Evolutionary conservation across 2,797 vertebrate genomes (phyloP).

Genomic region (Acestrorhynchus altus): DNA sequence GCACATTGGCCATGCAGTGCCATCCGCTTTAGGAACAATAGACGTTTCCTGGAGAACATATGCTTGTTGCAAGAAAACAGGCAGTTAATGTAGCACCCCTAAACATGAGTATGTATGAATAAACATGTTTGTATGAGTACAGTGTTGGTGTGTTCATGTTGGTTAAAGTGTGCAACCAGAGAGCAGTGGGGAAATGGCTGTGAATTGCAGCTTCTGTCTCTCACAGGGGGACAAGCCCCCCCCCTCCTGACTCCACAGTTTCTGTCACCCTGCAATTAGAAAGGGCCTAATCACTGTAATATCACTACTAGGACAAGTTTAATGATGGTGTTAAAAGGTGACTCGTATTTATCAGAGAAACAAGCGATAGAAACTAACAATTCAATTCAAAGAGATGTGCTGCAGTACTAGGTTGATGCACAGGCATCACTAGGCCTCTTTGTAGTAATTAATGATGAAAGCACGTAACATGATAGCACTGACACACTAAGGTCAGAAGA

Average conservation of each 20-base stretch:
- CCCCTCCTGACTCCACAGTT: neutral
- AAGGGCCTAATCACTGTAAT: slow-evolving; percentile 31
- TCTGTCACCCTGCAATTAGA: slow-evolving; percentile 43
- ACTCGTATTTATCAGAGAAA: neutral
- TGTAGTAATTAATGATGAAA: neutral
- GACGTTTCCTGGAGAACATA: neutral
- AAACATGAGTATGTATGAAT: no score
- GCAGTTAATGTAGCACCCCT: slow-evolving; percentile 21
- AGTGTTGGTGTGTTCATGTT: slow-evolving; percentile 12
- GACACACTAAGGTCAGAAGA: neutral
- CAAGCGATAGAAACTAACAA: neutral
- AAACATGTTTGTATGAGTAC: neutral
- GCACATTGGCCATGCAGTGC: neutral
- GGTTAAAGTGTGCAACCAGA: neutral
- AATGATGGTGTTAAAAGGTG: slow-evolving; percentile 29
- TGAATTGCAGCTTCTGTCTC: slow-evolving; percentile 21
- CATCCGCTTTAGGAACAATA: neutral
- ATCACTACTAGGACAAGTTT: slow-evolving; percentile 12
- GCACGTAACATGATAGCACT: neutral
- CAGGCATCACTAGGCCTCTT: neutral
- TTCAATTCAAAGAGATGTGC: neutral
- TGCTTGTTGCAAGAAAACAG: slow-evolving; percentile 8
- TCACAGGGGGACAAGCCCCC: slow-evolving; percentile 1
- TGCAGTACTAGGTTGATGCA: neutral
- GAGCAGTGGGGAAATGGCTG: neutral